phyloP scores from a whole-genome alignment of 2,113 vertebrate genomes.

The Scortum barcoo region DNA sequence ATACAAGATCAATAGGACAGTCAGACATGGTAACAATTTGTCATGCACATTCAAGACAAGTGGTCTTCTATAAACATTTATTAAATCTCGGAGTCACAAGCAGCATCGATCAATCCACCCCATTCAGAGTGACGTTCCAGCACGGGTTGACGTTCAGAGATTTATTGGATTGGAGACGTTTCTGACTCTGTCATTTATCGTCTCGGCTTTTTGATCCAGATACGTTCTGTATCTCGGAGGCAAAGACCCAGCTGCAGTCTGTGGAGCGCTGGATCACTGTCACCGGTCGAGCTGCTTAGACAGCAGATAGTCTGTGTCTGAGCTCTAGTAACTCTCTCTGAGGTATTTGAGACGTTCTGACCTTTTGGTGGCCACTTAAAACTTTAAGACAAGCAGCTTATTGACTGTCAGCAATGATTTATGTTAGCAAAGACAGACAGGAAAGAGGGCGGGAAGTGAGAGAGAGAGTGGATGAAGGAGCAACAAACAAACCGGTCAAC shows the following conservation, averaged over 20 bases:
- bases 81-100: neutral
- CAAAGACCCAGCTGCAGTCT: slow-evolving; percentile 39
- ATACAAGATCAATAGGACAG: neutral
- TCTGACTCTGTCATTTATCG: slow-evolving; percentile 29
- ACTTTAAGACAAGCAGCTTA: slow-evolving; percentile 71
- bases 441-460: slow-evolving; percentile 17
- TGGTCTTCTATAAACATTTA: too few species aligned
- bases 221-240: slow-evolving; percentile 21
- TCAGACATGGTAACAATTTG: neutral
- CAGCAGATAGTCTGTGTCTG: slow-evolving; percentile 56
- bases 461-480: slow-evolving; percentile 7
- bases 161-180: slow-evolving; percentile 18
- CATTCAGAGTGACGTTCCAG: neutral
- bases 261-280: slow-evolving; percentile 44
- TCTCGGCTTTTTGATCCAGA: slow-evolving; percentile 52
- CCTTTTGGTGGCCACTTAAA: slow-evolving; percentile 65
- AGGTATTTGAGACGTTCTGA: slow-evolving; percentile 60
- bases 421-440: slow-evolving; percentile 47
- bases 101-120: neutral
- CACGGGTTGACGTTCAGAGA: neutral
- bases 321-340: slow-evolving; percentile 39
- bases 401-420: slow-evolving; percentile 72
- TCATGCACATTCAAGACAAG: neutral
- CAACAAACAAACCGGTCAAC: slow-evolving; percentile 28
- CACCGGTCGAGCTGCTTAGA: slow-evolving; percentile 47